phyloP scores from a whole-genome alignment of 2,113 vertebrate species.

The Rhipidura dahli region DNA sequence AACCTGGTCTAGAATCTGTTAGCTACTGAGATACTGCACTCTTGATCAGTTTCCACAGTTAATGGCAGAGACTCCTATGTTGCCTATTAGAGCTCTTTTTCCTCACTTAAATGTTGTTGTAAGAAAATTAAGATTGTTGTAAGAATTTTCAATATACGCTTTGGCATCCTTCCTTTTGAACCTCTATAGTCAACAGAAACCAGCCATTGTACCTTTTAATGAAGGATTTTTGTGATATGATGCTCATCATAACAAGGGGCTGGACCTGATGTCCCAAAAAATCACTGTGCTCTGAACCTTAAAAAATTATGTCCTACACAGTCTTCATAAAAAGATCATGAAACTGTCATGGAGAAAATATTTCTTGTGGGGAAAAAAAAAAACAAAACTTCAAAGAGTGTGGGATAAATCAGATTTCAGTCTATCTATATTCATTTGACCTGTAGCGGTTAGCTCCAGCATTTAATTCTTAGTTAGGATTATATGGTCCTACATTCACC shows the following conservation, averaged over 20 bases:
- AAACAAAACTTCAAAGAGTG: background rate
- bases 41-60: background rate
- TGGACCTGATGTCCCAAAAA: background rate
- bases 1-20: background rate
- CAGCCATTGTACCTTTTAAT: background rate
- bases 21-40: background rate
- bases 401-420: background rate
- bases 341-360: background rate
- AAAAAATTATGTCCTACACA: background rate
- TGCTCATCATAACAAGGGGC: background rate
- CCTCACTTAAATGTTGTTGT: background rate
- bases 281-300: background rate
- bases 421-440: background rate
- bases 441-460: background rate
- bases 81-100: background rate
- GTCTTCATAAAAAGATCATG: background rate
- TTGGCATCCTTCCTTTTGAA: background rate
- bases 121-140: background rate
- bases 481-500: background rate
- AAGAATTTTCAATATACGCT: background rate
- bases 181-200: rapidly evolving
- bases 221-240: background rate
- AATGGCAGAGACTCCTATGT: background rate
- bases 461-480: background rate
- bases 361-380: too few relatives aligned